Base-by-base conservation (phyloP, 2,797 vertebrate species). In the Sebastolobus alascanus region DNA sequence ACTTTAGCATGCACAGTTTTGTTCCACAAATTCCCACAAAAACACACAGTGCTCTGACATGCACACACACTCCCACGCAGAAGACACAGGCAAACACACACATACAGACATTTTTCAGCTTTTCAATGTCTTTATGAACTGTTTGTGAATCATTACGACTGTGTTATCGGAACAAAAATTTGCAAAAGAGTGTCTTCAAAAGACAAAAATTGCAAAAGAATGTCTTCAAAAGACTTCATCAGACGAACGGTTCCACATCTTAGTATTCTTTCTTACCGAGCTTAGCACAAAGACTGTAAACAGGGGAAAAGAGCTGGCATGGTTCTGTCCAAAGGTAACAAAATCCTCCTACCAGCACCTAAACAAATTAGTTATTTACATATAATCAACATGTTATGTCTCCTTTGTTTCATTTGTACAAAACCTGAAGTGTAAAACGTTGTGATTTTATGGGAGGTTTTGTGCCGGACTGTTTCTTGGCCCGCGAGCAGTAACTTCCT, bases 1-100 rank as follows among this genome's bases (percentile, higher is more conserved):
- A 75, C 73, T 86, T 79, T 76, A 66, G 80, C 43, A n/a, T 68
- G 33, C 38, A 76, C 46, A 68, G 29, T 67, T 77, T 70, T 75
- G 73, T 64, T 65, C 64, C 60, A 38, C 68, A 72, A 46, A 84
- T 46, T 76, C 31, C 37, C 56, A 71, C 43, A 52, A 52, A 77
- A 56, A 78, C 16, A 61, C 29, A 77, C 14, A 67, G 61, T 8
- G 10, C 22, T n/a, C 52, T 65, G 38, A 75, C 38, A 40, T 29
- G 13, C 37, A 55, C 6, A 64, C 37, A 64, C 37, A 40, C 59
- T 50, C 14, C 33, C 61, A 33, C 3, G 4, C 50, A 40, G 13
- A 69, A 46, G 14, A 46, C 20, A 31, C 1, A 43, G 27, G 27
- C 56, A 77, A 25, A 64, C 33, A 68, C 13, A 78, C 31, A 76